These are phyloP conservation scores for Puntigrus tetrazona DNA, from an alignment of 2,113 vertebrate species.

Conservation along the genomic window DNA sequence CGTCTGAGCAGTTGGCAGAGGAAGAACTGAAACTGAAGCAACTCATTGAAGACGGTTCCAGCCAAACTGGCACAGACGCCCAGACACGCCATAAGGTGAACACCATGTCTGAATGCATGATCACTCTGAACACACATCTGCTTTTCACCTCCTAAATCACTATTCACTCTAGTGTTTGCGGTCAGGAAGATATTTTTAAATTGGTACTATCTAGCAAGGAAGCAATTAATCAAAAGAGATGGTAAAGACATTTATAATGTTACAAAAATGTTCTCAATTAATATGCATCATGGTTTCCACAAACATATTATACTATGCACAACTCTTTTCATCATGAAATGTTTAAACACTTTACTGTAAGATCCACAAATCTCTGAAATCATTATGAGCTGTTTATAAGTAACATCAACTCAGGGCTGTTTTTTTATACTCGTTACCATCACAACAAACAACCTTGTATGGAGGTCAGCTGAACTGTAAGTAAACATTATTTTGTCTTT, in stretches of 20 bases:
- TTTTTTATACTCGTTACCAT: neutral
- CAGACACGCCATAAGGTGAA: slow-evolving; percentile 24
- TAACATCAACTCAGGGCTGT: neutral
- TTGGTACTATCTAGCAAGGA: neutral
- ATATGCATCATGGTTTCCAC: neutral
- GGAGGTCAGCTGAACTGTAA: slow-evolving; percentile 1
- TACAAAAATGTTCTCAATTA: neutral
- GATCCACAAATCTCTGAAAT: neutral
- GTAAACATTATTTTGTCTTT: neutral
- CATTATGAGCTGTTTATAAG: neutral
- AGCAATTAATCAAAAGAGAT: neutral
- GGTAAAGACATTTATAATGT: neutral
- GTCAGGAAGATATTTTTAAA: neutral
- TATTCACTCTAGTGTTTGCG: neutral
- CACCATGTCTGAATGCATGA: neutral
- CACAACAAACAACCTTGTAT: slow-evolving; percentile 7
- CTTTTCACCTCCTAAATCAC: neutral
- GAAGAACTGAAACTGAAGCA: slow-evolving; percentile 58
- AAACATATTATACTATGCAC: neutral
- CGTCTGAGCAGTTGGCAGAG: slow-evolving; percentile 59
- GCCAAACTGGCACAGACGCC: slow-evolving; percentile 1
- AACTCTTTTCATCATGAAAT: neutral
- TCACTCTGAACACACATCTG: neutral
- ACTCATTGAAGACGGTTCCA: slow-evolving; percentile 56
- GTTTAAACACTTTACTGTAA: neutral